Conservation (phyloP, 2,888 invertebrate genomes). For the Trissoscelio sp. region DNA sequence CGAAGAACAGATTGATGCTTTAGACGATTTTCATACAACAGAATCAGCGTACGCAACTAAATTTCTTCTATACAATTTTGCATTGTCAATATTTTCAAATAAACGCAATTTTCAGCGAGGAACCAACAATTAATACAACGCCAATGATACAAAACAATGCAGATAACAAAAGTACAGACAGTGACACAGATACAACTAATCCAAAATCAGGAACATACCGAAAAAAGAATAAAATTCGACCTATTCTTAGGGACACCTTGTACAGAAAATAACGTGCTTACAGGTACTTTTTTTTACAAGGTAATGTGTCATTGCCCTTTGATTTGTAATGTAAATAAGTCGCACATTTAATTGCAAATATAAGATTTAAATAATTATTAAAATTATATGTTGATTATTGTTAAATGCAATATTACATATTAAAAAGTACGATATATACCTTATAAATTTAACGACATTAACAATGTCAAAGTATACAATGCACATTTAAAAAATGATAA, state of each 20-base stretch:
- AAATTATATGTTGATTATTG: neutral
- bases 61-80: neutral
- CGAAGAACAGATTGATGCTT: slow-evolving; percentile 44
- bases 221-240: slow-evolving; percentile 66
- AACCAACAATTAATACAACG: slow-evolving; percentile 18
- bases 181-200: slow-evolving; percentile 17
- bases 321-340: neutral
- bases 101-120: slow-evolving; percentile 2
- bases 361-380: neutral
- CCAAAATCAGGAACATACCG: slow-evolving; percentile 48
- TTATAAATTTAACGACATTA: slow-evolving; percentile 25
- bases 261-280: slow-evolving; percentile 39
- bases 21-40: slow-evolving; percentile 26
- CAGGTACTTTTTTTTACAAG: neutral
- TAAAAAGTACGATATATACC: too few species aligned
- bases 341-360: neutral
- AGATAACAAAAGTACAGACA: slow-evolving; percentile 28
- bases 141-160: neutral
- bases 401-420: too few species aligned
- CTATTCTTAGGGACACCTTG: slow-evolving; percentile 52
- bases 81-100: neutral
- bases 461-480: slow-evolving; percentile 59
- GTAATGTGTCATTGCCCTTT: neutral
- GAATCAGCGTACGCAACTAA: slow-evolving; percentile 7
- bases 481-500: slow-evolving; percentile 36